Conservation (phyloP, 1,140 invertebrate genomes). For the Hypothenemus hampei region DNA sequence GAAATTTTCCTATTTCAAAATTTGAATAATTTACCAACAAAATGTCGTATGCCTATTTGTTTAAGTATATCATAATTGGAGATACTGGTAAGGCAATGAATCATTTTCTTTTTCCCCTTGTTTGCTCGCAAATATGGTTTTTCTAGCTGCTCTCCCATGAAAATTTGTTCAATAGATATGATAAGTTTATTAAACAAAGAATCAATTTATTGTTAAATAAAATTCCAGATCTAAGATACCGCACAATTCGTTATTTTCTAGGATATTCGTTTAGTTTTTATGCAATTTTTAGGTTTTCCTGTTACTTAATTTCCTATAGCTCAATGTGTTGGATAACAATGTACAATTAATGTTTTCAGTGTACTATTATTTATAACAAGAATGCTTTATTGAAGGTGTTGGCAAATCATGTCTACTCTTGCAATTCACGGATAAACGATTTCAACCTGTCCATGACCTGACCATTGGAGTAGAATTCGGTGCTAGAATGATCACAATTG, state of each 20-base stretch:
- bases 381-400: constrained; percentile 57
- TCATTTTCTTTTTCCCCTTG: constrained; percentile 5
- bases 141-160: no score
- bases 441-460: constrained; percentile 99
- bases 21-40: constrained; percentile 33
- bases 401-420: constrained; percentile 84
- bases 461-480: constrained; percentile 99
- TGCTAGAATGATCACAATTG: constrained; percentile 99
- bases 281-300: no score
- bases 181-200: constrained; percentile 11
- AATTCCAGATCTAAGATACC: no score
- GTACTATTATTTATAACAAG: neutral
- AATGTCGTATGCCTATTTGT: constrained; percentile 99
- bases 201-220: constrained; percentile 5
- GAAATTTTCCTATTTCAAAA: constrained; percentile 3
- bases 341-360: no score
- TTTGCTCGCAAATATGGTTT: constrained; percentile 11
- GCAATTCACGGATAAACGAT: constrained; percentile 99
- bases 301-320: no score
- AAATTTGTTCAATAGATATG: no score
- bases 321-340: no score
- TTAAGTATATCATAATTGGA: constrained; percentile 99
- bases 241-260: no score
- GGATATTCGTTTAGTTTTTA: no score
- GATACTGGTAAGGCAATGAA: constrained; percentile 82